Base-by-base conservation (phyloP, 1,140 invertebrate genomes). In the Ephestia elutella region DNA sequence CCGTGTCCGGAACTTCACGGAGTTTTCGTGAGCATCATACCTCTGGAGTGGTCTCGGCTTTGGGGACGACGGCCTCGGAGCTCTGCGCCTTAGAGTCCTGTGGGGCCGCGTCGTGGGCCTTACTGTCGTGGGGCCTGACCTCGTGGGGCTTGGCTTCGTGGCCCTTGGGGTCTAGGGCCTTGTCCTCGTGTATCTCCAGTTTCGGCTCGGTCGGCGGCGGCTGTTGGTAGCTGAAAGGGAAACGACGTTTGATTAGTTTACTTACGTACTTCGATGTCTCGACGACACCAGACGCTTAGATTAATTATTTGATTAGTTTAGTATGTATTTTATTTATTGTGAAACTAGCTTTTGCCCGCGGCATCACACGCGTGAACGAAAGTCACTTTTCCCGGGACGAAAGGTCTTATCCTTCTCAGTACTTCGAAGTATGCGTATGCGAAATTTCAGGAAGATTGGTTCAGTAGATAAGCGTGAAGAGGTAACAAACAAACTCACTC, bases 11-110 rank as follows among this genome's bases (percentile, higher is more conserved):
- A 4, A 17, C 44, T 38, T 38, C 17, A 54, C 56, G 49, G 38
- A 5, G 18, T n/a, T 61, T 28, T 65, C 20, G 32, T 66, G 65
- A 5, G 60, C 66, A 80, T 81, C 77, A 83, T 73, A 68, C 73
- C 62, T 79, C 71, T 0, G 60, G 49, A 11, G 66, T 70, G 0
- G 70, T 49, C 30, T 76, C 76, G 8, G 58, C 44, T 56, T 71
- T 70, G 35, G 66, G 67, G 25, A 68, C 57, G 50, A 57, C 49
- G 7, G 70, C 62, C 55, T 77, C 74, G 13, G 64, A 44, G 8
- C 62, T 68, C 38, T 44, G 38, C n/a, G 48, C 59, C 44, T 56
- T 57, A 10, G 60, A 21, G 0, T 59, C 44, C 7, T 38, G 56
- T 25, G 56, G 54, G 2, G 11, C 56, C 9, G 32, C 57, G 15